phyloP scores from a whole-genome alignment of 2,888 invertebrate species.

The Cheilosia vernalis region DNA sequence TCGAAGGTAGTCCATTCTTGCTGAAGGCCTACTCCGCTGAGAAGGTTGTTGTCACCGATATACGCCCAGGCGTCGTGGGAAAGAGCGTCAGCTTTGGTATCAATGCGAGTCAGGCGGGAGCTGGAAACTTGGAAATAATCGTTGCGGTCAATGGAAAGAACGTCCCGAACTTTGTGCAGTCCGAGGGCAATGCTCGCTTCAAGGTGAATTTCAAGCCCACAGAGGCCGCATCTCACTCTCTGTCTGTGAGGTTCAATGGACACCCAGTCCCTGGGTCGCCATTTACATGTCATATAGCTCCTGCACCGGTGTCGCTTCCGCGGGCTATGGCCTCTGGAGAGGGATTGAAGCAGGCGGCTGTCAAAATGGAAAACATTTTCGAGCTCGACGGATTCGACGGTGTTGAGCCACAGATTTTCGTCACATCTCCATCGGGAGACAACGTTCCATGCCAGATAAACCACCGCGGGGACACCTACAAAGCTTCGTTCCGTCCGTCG shows the following conservation, averaged over 20 bases:
- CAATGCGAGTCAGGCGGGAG: slow-evolving; percentile 92
- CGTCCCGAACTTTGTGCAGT: slow-evolving; percentile 98
- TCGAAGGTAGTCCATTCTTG: slow-evolving; percentile 97
- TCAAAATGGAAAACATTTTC: slow-evolving; percentile 85
- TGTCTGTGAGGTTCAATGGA: slow-evolving; percentile 93
- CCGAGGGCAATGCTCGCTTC: slow-evolving; percentile 98
- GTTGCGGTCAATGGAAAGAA: slow-evolving; percentile 98
- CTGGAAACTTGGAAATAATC: slow-evolving; percentile 98
- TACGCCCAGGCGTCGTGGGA: slow-evolving; percentile 94
- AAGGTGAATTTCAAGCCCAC: slow-evolving; percentile 97
- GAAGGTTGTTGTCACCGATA: slow-evolving; percentile 97
- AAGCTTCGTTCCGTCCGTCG: slow-evolving; percentile 91
- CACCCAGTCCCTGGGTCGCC: slow-evolving; percentile 94
- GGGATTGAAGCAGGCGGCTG: slow-evolving; percentile 82
- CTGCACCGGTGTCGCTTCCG: slow-evolving; percentile 85
- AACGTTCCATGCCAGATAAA: slow-evolving; percentile 90
- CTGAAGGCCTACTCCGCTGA: slow-evolving; percentile 98
- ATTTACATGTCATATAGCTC: slow-evolving; percentile 93
- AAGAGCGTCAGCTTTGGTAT: slow-evolving; percentile 97
- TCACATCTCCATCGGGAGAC: slow-evolving; percentile 93
- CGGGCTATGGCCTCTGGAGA: slow-evolving; percentile 84
- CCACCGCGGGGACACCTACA: slow-evolving; percentile 88
- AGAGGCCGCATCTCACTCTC: slow-evolving; percentile 94
- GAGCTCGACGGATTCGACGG: slow-evolving; percentile 85
- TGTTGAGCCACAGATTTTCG: slow-evolving; percentile 88